A percentile compares a stretch with the other conserved stretches of the same genome.
Evolutionary conservation across 2,113 vertebrate species (phyloP).

Genomic region (Rissa tridactyla): DNA sequence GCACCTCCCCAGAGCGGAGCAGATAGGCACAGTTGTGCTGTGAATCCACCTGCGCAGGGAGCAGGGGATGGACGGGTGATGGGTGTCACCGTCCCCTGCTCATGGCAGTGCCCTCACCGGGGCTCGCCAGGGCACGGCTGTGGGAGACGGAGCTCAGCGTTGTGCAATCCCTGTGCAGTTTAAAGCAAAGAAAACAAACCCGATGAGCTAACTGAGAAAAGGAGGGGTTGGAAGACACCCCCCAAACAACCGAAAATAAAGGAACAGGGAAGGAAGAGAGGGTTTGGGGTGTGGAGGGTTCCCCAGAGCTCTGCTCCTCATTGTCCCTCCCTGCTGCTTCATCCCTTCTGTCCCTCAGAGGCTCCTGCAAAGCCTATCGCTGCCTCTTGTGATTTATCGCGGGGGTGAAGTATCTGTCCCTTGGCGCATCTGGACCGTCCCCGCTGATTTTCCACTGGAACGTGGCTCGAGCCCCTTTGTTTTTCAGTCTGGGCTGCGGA

Average conservation of each 20-base stretch:
- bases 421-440: conserved; percentile 27
- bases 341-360: background rate
- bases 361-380: background rate
- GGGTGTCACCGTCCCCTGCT: background rate
- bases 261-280: background rate
- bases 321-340: accelerated
- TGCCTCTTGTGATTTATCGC: background rate
- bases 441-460: conserved; percentile 62
- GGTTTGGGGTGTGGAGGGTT: background rate
- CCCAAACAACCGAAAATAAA: background rate
- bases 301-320: background rate
- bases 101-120: background rate
- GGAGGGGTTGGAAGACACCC: background rate
- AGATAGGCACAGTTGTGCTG: background rate
- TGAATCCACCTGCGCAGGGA: background rate
- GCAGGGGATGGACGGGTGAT: background rate
- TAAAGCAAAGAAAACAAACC: background rate
- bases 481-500: conserved; percentile 68
- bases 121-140: background rate
- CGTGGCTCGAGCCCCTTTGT: conserved; percentile 39
- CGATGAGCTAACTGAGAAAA: background rate
- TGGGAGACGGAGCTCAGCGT: background rate
- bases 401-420: background rate
- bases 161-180: background rate
- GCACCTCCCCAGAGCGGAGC: background rate